A percentile compares a stretch with the other conserved stretches of the same genome.
phyloP scores from a whole-genome alignment of 1,140 invertebrate genomes.

The Penaeus chinensis region DNA sequence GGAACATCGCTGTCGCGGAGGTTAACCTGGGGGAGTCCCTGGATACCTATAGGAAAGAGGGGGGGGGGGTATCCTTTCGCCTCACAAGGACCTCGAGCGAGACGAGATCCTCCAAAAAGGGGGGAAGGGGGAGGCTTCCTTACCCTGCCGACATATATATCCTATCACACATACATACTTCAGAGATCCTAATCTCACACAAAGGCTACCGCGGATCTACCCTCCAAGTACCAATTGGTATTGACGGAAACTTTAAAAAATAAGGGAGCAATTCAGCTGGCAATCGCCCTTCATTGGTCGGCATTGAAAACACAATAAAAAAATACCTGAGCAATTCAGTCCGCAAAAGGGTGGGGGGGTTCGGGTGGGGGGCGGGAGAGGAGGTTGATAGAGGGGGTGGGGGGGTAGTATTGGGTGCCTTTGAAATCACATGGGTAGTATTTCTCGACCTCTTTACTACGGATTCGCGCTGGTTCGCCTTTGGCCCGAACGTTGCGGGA shows the following conservation, averaged over 20 bases:
- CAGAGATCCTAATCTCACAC: background rate
- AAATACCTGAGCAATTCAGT: slow-evolving; percentile 43
- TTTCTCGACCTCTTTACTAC: background rate
- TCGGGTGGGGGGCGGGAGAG: background rate
- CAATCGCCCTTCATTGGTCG: slow-evolving; percentile 34
- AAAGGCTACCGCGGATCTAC: slow-evolving; percentile 20
- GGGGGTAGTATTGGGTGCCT: slow-evolving; percentile 21
- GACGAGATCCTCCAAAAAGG: too few relatives aligned
- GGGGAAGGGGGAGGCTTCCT: too few relatives aligned
- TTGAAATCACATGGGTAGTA: slow-evolving; percentile 35
- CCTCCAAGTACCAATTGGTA: slow-evolving; percentile 42
- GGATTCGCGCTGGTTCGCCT: slow-evolving; percentile 3
- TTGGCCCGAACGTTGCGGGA: too few relatives aligned
- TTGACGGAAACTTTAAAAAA: slow-evolving; percentile 45
- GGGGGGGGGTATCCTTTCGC: too few relatives aligned
- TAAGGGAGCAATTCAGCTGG: slow-evolving; percentile 38
- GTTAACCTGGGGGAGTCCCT: too few relatives aligned
- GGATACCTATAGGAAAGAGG: too few relatives aligned
- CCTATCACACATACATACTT: too few relatives aligned
- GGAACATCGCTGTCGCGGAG: too few relatives aligned
- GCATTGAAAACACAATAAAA: slow-evolving; percentile 45
- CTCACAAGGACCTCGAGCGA: too few relatives aligned
- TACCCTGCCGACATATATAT: too few relatives aligned
- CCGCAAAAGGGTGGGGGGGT: slow-evolving; percentile 8
- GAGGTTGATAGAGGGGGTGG: background rate